Evolutionary conservation across 2,113 vertebrate genomes (phyloP).

Genomic region (Ictalurus punctatus): DNA sequence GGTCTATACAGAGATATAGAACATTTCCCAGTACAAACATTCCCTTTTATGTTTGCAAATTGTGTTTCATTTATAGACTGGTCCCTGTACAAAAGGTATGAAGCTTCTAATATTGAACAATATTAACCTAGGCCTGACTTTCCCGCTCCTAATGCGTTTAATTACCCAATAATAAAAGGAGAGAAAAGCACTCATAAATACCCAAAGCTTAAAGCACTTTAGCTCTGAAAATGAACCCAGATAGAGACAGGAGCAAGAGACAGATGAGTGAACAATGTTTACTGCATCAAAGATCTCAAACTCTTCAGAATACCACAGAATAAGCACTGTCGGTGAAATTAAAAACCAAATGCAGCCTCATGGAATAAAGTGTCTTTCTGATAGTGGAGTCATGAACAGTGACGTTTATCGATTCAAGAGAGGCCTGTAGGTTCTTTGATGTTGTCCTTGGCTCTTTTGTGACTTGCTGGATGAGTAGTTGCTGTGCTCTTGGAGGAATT

Average conservation of each 20-base stretch:
- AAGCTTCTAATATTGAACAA: neutral
- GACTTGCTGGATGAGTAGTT: no score
- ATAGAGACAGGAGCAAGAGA: neutral
- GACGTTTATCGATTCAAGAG: no score
- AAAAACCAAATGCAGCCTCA: neutral
- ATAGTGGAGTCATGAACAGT: no score
- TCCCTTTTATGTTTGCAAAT: neutral
- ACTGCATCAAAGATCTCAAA: neutral
- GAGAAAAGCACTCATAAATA: neutral
- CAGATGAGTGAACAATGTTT: neutral
- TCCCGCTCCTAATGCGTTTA: neutral
- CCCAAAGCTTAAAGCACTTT: conserved; percentile 12
- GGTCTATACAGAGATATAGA: neutral
- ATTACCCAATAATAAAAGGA: neutral
- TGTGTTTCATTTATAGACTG: neutral
- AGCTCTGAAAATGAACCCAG: conserved; percentile 17
- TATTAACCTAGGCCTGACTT: neutral
- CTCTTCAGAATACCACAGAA: neutral
- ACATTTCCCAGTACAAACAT: neutral
- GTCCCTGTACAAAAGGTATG: neutral
- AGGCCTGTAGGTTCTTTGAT: no score
- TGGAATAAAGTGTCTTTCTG: no score
- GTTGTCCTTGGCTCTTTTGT: no score
- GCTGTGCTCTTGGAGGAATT: no score
- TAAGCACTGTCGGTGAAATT: neutral